Percentiles rank a stretch among this genome's conserved stretches.
phyloP scores from a whole-genome alignment of 2,888 invertebrate genomes.

The Amphipyra berbera region DNA sequence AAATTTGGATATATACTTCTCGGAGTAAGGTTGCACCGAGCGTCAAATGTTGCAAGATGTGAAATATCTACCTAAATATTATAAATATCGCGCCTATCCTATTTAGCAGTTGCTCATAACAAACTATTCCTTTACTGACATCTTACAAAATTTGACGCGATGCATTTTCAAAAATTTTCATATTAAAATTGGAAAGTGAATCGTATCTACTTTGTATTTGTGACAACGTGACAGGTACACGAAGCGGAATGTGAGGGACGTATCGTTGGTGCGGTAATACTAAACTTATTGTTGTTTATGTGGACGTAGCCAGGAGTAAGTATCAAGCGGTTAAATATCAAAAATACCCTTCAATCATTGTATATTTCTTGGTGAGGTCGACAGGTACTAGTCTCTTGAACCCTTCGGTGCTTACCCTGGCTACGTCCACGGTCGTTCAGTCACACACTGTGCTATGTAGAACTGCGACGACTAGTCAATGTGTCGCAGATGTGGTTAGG shows the following conservation, averaged over 20 bases:
- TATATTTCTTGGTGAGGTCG: too few species aligned
- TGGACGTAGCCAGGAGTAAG: constrained; percentile 4
- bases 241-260: constrained; percentile 15
- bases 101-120: constrained; percentile 41
- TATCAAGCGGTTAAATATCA: background rate
- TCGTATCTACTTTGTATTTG: constrained; percentile 44
- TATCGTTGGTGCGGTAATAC: constrained; percentile 9
- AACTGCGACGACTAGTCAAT: constrained; percentile 66
- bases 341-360: background rate
- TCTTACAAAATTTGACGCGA: constrained; percentile 31
- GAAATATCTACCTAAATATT: constrained; percentile 13
- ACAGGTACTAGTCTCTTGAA: too few species aligned
- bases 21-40: constrained; percentile 43
- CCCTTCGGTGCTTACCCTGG: constrained; percentile 4
- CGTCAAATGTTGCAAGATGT: constrained; percentile 43
- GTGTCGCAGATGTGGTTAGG: constrained; percentile 51
- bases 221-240: constrained; percentile 16
- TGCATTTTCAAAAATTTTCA: constrained; percentile 44
- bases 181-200: constrained; percentile 47
- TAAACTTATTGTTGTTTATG: constrained; percentile 9
- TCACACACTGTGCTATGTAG: constrained; percentile 44
- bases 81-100: constrained; percentile 23
- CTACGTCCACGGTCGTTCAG: constrained; percentile 7
- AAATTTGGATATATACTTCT: constrained; percentile 56
- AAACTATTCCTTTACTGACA: constrained; percentile 6